Evolutionary conservation across 1,140 invertebrate genomes (phyloP).

Genomic region (Archegozetes longisetosus): DNA sequence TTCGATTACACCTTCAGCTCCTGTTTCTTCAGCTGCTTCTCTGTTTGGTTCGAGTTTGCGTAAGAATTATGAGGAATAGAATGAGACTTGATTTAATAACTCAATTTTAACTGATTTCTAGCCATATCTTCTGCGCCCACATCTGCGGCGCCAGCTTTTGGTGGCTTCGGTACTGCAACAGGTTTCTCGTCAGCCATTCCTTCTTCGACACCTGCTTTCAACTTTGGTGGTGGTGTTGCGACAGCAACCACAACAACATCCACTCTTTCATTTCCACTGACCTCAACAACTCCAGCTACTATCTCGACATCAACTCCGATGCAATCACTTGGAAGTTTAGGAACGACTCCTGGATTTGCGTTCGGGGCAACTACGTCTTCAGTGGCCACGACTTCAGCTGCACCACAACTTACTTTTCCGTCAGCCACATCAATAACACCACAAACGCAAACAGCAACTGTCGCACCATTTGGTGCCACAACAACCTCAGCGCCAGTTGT

Average conservation of each 20-base stretch:
- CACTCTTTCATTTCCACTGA: background rate
- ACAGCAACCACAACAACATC: background rate
- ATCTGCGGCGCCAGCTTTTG: background rate
- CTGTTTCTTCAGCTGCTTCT: background rate
- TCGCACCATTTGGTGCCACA: constrained; percentile 17
- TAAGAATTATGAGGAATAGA: background rate
- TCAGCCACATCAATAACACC: constrained; percentile 9
- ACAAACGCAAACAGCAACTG: constrained; percentile 11
- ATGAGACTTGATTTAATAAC: background rate
- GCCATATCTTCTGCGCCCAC: background rate
- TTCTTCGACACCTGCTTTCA: background rate
- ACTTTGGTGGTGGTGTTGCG: background rate
- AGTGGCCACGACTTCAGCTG: constrained; percentile 2
- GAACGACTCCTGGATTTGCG: background rate
- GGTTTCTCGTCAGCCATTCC: background rate
- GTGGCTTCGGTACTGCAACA: background rate
- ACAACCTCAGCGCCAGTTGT: constrained; percentile 12
- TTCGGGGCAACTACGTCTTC: background rate
- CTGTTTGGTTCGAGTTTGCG: background rate
- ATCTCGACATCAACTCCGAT: background rate
- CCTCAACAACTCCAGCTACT: background rate
- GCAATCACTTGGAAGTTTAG: background rate
- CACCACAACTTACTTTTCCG: constrained; percentile 4
- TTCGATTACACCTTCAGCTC: background rate
- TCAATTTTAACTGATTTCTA: background rate